phyloP scores from a whole-genome alignment of 2,113 vertebrate genomes.

The Charadrius vociferus region DNA sequence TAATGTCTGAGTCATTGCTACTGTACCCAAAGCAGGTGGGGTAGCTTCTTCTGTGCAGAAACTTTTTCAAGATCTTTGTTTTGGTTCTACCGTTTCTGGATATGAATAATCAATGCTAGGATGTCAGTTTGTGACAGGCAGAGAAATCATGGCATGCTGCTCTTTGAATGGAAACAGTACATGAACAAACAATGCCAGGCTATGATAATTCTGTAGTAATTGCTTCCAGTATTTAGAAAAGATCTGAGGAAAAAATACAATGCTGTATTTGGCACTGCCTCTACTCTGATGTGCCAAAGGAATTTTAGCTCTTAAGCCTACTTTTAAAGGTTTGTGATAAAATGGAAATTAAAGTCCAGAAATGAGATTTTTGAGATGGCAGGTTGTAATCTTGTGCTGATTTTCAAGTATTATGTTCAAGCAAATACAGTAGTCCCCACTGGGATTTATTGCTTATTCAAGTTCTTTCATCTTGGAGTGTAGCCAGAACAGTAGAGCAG shows the following conservation, averaged over 20 bases:
- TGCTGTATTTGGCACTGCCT: not conserved
- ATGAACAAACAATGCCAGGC: not conserved
- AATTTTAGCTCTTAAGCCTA: not conserved
- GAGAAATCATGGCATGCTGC: fast-evolving
- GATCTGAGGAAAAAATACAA: not conserved
- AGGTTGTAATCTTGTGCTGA: no score
- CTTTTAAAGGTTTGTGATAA: not conserved
- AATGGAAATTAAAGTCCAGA: not conserved
- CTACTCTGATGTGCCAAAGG: no score
- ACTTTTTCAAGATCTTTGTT: not conserved
- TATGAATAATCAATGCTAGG: not conserved
- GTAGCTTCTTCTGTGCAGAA: not conserved
- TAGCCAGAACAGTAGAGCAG: not conserved
- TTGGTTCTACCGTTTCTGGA: not conserved
- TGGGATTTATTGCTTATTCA: not conserved
- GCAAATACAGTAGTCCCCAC: not conserved
- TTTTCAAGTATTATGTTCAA: not conserved
- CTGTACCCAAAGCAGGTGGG: not conserved
- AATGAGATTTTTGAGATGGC: not conserved
- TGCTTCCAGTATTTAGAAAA: not conserved
- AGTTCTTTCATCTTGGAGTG: fast-evolving
- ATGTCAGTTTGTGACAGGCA: not conserved
- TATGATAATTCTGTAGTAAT: not conserved
- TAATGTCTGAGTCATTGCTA: not conserved
- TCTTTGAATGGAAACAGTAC: not conserved